Base-by-base conservation (phyloP, 2,888 invertebrate genomes). In the Tenthredo amoena region DNA sequence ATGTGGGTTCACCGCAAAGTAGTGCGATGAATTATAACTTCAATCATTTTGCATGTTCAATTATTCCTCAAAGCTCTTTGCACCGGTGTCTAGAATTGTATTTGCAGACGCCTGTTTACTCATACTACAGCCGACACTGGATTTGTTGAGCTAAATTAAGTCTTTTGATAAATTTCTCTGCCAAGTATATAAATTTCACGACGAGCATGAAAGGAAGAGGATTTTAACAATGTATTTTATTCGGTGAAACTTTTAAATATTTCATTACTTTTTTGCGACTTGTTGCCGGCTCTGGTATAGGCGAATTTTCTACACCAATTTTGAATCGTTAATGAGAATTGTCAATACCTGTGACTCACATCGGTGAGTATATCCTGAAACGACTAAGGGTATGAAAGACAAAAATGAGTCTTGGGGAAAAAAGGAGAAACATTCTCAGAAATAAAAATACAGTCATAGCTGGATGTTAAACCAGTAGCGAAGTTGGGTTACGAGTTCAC, bases 401-500 rank as follows among this genome's bases (percentile, higher is more conserved):
- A n/a, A 74, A 74, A 43, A n/a, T 55, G 31, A 47, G 77, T 31
- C 31, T 18, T 18, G 55, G 6, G n/a, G n/a, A 15, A 21, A 40
- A 31, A 18, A 55, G 34, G 55, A 77, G 31, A 34, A 47, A 50
- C n/a, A 77, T 77, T 55, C 21, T 31, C 6, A 18, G 72, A 7
- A 74, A 74, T 43, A 26, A 43, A 74, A 26, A 43, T 74, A 74
- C 43, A 47, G 50, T 55, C 31, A 55, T 31, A 50, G 47, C 50
- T 55, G 77, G 77, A 77, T 50, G 77, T 55, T 77, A 10, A 77
- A 77, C 77, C 77, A 55, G 83, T 31, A 47, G 71, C 68, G 37
- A 83, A 83, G 50, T 83, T 40, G 83, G 50, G 47, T 65, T 71
- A 83, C 83, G 83, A 83, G 43, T 68, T 68, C 68, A 58, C 68